phyloP scores from a whole-genome alignment of 2,113 vertebrate genomes.

The Chaenogobius annularis region DNA sequence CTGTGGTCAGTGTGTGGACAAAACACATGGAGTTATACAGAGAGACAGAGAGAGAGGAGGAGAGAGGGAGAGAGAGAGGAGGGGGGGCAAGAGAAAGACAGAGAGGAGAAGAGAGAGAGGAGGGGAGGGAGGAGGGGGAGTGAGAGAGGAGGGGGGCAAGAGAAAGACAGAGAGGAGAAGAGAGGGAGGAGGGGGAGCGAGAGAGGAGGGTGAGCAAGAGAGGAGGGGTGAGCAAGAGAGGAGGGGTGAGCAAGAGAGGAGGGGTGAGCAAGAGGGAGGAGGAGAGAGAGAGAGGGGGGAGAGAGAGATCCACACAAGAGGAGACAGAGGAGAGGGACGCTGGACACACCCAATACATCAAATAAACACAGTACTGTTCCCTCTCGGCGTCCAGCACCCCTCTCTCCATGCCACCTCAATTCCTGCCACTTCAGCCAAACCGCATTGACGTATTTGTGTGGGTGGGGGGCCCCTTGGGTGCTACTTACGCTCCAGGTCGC shows the following conservation, averaged over 20 bases:
- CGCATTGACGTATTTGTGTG: not conserved
- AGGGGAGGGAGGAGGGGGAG: slow-evolving; percentile 62
- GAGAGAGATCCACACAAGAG: slow-evolving; percentile 66
- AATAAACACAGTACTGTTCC: slow-evolving; percentile 9
- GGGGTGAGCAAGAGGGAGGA: not conserved
- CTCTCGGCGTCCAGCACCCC: slow-evolving; percentile 68
- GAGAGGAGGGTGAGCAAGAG: too few relatives aligned
- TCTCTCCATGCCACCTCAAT: slow-evolving; percentile 71
- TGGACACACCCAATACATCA: slow-evolving; percentile 27
- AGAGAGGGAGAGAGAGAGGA: not conserved
- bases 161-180: too few relatives aligned
- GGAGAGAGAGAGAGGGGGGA: too few relatives aligned
- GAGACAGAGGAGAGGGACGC: slow-evolving; percentile 58
- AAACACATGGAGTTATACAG: slow-evolving; percentile 85
- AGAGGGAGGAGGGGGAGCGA: slow-evolving; percentile 16
- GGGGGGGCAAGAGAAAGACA: not conserved
- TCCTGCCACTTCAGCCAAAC: slow-evolving; percentile 53
- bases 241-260: not conserved
- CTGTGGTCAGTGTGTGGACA: slow-evolving; percentile 88
- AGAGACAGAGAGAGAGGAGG: slow-evolving; percentile 48
- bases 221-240: slow-evolving; percentile 1
- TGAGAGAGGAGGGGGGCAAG: slow-evolving; percentile 46
- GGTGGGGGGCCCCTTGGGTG: slow-evolving; percentile 29
- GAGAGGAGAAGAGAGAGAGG: slow-evolving; percentile 14
- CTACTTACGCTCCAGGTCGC: slow-evolving; percentile 99